Base-by-base conservation (phyloP, 2,113 vertebrate genomes). In the Shinisaurus crocodilurus region DNA sequence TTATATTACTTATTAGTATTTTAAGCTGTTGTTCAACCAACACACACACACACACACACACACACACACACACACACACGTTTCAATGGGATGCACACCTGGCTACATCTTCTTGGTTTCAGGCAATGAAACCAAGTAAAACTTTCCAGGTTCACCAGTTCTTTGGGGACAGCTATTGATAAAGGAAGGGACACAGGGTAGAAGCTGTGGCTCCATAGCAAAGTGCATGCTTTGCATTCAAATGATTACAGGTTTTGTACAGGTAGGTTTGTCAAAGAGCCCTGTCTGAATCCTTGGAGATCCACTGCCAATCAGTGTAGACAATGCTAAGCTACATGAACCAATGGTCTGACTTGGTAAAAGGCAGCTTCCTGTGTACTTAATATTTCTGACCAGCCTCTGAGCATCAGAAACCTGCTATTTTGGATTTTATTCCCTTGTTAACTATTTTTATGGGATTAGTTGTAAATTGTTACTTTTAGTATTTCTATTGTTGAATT, bases 61-160 rank as follows among this genome's bases (percentile, higher is more conserved):
- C 20, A 63, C 60, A 63, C 60, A 63, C 60, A 12, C 8, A 23
- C 60, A 63, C 2, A 18, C 32, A 57, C 37, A 82, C 10, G 34
- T 48, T 50, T 70, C 37, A 87, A 34, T 92, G 90, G 93, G 87
- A 93, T 92, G 15, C 90, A 63, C 40, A 45, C 32, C 25, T 54
- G 54, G 16, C 10, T 87, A 65, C 10, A 13, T 81, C 1, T 70
- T 34, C 48, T 37, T 40, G 43, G 10, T 72, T 82, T 88, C 43
- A 88, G 27, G 34, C 16, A 70, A 81, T 79, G 34, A n/a, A n/a
- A n/a, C n/a, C n/a, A 7, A 15, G 34, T 74, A 75, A 75, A 32
- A 43, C 43, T n/a, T 87, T 75, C 34, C n/a, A 54, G 34, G 48
- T n/a, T 7, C 13, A 57, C 18, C 79, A 32, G 37, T 6, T 13